Evolutionary conservation across 23 tunicate genomes (phyloP).

Genomic region (Trididemnum clinides): DNA sequence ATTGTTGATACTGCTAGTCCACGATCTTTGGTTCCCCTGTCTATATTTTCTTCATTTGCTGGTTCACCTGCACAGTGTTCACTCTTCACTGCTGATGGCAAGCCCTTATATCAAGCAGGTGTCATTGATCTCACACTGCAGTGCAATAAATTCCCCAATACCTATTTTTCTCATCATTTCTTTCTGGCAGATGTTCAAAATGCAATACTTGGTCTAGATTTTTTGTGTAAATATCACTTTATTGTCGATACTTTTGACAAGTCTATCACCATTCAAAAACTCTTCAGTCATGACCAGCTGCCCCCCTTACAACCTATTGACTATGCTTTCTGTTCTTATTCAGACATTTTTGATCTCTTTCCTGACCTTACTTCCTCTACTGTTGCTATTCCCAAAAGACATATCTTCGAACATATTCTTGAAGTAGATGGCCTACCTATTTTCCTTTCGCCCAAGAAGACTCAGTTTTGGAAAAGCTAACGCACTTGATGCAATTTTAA

Average conservation of each 20-base stretch:
- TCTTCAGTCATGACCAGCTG: not conserved
- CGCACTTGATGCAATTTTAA: not conserved
- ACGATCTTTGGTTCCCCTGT: not conserved
- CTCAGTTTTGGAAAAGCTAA: not conserved
- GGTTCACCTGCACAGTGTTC: not conserved
- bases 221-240: not conserved
- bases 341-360: not conserved
- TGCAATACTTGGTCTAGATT: conserved; percentile 20
- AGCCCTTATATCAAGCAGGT: not conserved
- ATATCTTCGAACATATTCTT: conserved; percentile 1
- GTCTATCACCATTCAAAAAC: not conserved
- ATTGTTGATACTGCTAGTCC: conserved; percentile 24
- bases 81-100: conserved; percentile 2
- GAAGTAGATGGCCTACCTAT: conserved; percentile 17
- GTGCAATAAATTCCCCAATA: not conserved
- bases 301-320: too few relatives aligned
- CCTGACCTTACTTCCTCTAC: conserved; percentile 3
- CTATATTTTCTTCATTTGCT: not conserved
- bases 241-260: not conserved
- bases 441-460: not conserved
- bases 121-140: not conserved
- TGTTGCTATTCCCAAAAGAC: not conserved
- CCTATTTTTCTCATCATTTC: not conserved
- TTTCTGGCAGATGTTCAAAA: not conserved
- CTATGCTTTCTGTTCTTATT: too few relatives aligned